These are phyloP conservation scores for Bubalus kerabau DNA, from an alignment of 2,113 vertebrate genomes.

Conservation along the genomic window DNA sequence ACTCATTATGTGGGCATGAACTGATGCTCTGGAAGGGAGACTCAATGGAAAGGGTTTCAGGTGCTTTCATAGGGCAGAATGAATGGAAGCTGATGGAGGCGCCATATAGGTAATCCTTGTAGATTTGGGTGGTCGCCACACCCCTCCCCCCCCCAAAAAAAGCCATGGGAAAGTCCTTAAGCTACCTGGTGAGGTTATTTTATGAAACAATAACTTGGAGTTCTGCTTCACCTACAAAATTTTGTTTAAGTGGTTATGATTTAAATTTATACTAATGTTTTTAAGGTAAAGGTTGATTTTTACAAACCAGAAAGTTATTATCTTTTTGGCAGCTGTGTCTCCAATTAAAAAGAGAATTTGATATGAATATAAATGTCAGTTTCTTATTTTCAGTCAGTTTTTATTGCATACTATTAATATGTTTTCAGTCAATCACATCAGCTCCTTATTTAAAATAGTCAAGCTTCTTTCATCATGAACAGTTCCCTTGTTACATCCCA, in stretches of 20 bases:
- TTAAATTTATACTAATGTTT: background rate
- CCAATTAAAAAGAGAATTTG: background rate
- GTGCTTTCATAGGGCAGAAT: background rate
- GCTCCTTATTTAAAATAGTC: background rate
- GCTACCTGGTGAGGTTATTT: background rate
- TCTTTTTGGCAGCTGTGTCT: background rate
- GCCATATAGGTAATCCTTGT: fast-evolving
- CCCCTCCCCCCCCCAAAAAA: background rate
- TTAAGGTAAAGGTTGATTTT: background rate
- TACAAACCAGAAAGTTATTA: background rate
- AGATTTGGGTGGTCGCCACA: fast-evolving
- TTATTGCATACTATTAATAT: background rate
- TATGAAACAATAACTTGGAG: background rate
- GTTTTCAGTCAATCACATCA: background rate
- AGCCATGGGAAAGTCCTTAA: background rate
- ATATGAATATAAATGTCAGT: background rate
- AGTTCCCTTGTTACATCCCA: background rate
- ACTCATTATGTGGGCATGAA: background rate
- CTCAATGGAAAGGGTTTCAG: background rate
- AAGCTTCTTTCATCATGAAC: background rate
- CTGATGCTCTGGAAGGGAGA: background rate
- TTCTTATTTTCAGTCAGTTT: background rate
- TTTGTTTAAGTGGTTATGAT: background rate
- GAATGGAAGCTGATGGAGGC: too few species aligned
- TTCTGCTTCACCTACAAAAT: background rate